Percentiles rank a stretch among this genome's conserved stretches.
phyloP scores from a whole-genome alignment of 30 jellyfish, hydroid and myxozoan species.

The Turritopsis rubra region DNA sequence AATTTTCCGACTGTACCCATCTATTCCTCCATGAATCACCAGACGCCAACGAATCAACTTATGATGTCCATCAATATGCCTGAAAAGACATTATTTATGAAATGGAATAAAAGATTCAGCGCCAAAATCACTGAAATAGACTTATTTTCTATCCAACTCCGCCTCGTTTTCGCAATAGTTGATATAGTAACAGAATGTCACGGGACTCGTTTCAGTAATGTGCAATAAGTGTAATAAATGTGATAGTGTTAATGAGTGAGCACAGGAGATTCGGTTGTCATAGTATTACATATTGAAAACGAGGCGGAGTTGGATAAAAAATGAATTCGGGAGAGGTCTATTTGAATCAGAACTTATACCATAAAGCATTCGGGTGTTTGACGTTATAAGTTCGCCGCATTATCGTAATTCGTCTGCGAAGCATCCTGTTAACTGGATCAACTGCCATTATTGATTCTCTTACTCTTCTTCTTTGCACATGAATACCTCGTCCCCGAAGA shows the following conservation, averaged over 20 bases:
- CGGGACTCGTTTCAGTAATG: no score
- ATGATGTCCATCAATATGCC: conserved; percentile 53
- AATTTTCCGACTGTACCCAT: conserved; percentile 35
- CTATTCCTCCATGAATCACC: conserved; percentile 40
- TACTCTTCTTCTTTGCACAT: conserved; percentile 32
- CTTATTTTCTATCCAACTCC: no score
- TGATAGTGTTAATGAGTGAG: no score
- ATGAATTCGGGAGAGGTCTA: no score
- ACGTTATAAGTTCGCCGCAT: conserved; percentile 27
- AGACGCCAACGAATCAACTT: conserved; percentile 38
- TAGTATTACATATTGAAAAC: no score
- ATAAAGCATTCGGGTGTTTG: conserved; percentile 28
- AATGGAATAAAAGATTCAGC: background rate
- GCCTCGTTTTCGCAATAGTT: no score
- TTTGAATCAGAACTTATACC: conserved; percentile 1
- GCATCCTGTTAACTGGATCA: conserved; percentile 29
- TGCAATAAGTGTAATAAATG: no score
- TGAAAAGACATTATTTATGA: background rate
- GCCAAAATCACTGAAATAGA: background rate
- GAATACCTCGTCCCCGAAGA: conserved; percentile 26
- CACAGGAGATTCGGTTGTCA: no score
- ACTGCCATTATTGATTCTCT: conserved; percentile 35
- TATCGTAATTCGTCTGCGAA: conserved; percentile 25
- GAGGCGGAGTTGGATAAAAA: no score
- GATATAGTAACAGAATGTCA: no score